Base-by-base conservation (phyloP, 1,140 invertebrate species). In the Sarcophaga peregrina region DNA sequence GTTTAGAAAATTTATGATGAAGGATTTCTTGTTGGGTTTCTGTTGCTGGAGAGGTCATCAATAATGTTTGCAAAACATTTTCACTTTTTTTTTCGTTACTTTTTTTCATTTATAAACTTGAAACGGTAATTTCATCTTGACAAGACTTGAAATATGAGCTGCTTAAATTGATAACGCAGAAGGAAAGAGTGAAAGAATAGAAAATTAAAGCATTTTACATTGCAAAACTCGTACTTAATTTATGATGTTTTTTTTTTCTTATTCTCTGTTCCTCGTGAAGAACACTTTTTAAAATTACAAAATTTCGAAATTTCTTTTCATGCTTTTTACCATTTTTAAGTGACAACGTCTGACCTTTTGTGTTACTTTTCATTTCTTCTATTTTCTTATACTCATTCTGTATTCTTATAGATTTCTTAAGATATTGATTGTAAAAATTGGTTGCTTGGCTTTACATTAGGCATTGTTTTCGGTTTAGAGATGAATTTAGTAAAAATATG, bases 281-380 rank as follows among this genome's bases (percentile, higher is more conserved):
- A n/a, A n/a, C 25, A 37, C 25, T 37, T 37, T 37, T 37, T 37
- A 37, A 37, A 37, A 37, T 37, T 37, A 37, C 4, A 37, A 37
- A 37, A 37, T 37, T 37, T 37, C 4, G 25, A 37, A 37, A 37
- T 37, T 37, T 37, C 4, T 37, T 37, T 37, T 4, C 25, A 37
- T 37, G 25, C 25, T 37, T 37, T 37, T 37, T 37, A 37, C 25
- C n/a, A 68, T 68, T 9, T 68, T 68, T n/a, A 25, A 68, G 17
- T 25, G 62, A 68, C 62, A 68, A 68, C 20, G 62, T 68, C 62
- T 68, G 62, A 68, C 62, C 62, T 68, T 68, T 68, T 68, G 62
- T 68, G 62, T 68, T 25, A 68, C 62, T 68, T 68, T 68, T 68
- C 11, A 13, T 15, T 58, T 1, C 0, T 58, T 58, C 7, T 4